Percentiles rank a stretch among this genome's conserved stretches.
These are phyloP conservation scores for Hydrochoerus hydrochaeris DNA, from an alignment of 2,113 vertebrate genomes.

Conservation along the genomic window DNA sequence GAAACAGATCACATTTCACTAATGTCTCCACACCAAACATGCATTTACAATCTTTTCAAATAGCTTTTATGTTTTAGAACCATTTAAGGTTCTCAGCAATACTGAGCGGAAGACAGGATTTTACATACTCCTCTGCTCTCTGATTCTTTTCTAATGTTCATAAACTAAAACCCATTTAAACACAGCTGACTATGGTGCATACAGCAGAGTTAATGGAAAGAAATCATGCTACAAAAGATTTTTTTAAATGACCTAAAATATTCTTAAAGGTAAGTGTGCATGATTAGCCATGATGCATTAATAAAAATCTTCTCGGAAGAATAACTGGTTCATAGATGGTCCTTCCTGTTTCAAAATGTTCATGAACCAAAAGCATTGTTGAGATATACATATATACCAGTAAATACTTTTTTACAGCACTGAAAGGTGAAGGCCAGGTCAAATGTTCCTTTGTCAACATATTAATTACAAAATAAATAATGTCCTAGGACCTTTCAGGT, in stretches of 20 bases:
- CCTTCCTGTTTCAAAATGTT: slow-evolving; percentile 14
- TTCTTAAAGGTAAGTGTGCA: background rate
- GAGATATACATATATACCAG: background rate
- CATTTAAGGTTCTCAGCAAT: background rate
- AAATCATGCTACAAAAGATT: background rate
- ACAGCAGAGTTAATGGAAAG: background rate
- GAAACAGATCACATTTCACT: background rate
- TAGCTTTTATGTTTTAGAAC: background rate
- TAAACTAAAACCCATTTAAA: background rate
- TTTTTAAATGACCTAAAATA: background rate
- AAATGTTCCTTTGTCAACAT: background rate
- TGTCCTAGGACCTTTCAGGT: background rate
- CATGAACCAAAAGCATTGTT: background rate
- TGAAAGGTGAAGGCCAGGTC: background rate
- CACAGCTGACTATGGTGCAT: background rate
- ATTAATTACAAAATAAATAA: slow-evolving; percentile 21
- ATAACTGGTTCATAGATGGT: background rate
- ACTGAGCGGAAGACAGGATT: background rate
- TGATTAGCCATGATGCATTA: background rate
- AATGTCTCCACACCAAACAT: too few species aligned
- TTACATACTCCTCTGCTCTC: background rate
- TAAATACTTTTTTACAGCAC: background rate
- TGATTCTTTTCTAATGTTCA: background rate
- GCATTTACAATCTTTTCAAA: background rate
- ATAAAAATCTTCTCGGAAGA: background rate